Conservation (phyloP, 2,797 vertebrate species). For the Chelon labrosus region DNA sequence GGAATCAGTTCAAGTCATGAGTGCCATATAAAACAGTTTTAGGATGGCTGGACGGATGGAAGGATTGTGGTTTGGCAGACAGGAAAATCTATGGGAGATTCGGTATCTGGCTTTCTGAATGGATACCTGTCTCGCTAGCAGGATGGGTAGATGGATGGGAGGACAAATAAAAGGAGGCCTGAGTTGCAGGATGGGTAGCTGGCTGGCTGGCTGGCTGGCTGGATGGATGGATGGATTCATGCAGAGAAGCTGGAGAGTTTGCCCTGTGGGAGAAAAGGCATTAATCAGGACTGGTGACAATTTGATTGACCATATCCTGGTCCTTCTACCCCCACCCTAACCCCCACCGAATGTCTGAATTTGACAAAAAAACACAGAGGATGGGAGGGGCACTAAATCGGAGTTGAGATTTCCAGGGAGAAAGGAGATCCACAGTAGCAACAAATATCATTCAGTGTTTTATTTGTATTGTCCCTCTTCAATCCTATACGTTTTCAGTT, state of each 20-base stretch:
- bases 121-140: conserved; percentile 1
- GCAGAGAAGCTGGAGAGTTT: conserved; percentile 26
- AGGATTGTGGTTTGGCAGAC: not conserved
- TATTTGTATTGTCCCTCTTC: conserved; percentile 5
- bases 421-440: conserved; percentile 15
- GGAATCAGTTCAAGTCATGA: not conserved
- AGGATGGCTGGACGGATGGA: not conserved
- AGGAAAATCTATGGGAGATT: not conserved
- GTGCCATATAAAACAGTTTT: not conserved
- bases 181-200: conserved; percentile 7
- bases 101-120: conserved; percentile 1
- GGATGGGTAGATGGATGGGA: conserved; percentile 15
- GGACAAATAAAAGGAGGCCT: conserved; percentile 2
- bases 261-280: conserved; percentile 49
- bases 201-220: conserved; percentile 15
- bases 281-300: conserved; percentile 70
- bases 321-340: conserved; percentile 3
- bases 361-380: not conserved
- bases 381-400: conserved; percentile 2
- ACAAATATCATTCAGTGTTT: conserved; percentile 18
- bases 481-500: conserved; percentile 24
- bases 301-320: conserved; percentile 60
- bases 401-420: conserved; percentile 10
- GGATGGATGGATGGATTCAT: conserved; percentile 36
- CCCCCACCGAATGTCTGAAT: conserved; percentile 1